A percentile compares a stretch with the other conserved stretches of the same genome.
These are phyloP conservation scores for Amblyornis subalaris DNA, from an alignment of 2,113 vertebrate genomes.

Conservation along the genomic window DNA sequence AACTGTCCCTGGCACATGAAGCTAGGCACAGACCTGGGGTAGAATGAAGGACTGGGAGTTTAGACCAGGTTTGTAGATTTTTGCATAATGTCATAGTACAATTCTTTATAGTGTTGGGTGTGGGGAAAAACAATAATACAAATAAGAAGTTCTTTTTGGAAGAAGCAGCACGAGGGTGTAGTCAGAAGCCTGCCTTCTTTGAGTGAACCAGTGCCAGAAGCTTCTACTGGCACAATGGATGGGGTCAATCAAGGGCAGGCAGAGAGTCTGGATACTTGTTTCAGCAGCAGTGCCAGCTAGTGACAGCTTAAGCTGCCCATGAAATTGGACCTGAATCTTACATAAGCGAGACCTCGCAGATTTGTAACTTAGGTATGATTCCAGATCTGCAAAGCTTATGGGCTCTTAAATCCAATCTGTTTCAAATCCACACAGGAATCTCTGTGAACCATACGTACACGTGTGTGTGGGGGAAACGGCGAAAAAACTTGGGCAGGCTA, in stretches of 20 bases:
- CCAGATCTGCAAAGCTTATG: background rate
- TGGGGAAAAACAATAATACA: rapidly evolving
- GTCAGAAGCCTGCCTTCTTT: background rate
- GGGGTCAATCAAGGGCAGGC: background rate
- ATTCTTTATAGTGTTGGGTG: rapidly evolving
- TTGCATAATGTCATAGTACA: background rate
- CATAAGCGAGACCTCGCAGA: background rate
- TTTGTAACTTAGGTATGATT: background rate
- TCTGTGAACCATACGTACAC: background rate
- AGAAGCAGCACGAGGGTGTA: background rate
- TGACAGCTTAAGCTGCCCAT: background rate
- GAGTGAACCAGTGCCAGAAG: background rate
- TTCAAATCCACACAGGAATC: background rate
- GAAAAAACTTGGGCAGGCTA: background rate
- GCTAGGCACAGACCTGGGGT: background rate
- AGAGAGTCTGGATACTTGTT: background rate
- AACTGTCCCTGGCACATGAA: background rate
- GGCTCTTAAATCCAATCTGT: background rate
- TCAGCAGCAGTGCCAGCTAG: background rate
- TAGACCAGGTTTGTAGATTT: background rate
- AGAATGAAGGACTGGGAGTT: background rate
- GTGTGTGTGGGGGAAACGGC: background rate
- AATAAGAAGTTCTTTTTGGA: background rate
- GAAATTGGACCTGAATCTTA: constrained; percentile 12
- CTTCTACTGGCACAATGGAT: background rate